phyloP scores from a whole-genome alignment of 2,797 vertebrate species.

The Poecilia picta region DNA sequence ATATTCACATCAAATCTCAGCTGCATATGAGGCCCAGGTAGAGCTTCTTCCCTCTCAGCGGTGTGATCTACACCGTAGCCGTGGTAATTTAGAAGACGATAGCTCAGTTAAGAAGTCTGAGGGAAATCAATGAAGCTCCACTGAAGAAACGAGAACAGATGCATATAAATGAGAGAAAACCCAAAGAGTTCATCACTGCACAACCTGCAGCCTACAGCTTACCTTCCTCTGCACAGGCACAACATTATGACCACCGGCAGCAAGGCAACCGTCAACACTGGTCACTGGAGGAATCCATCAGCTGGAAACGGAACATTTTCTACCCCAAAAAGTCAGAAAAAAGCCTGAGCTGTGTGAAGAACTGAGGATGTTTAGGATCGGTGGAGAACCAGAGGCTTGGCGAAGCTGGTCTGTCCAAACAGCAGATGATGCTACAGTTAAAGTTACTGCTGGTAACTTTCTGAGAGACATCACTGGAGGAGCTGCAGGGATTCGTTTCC shows the following conservation, averaged over 20 bases:
- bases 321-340: neutral
- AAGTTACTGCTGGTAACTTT: neutral
- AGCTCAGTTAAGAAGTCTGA: slow-evolving; percentile 72
- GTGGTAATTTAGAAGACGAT: slow-evolving; percentile 79
- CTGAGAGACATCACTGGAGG: no score
- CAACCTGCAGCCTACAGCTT: slow-evolving; percentile 5
- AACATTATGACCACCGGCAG: neutral
- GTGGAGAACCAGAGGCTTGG: neutral
- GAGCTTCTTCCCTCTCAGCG: slow-evolving; percentile 64
- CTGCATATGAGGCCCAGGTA: slow-evolving; percentile 76
- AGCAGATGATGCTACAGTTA: neutral
- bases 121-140: slow-evolving; percentile 76
- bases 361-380: neutral
- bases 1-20: slow-evolving; percentile 76
- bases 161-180: slow-evolving; percentile 67
- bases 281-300: neutral
- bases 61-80: slow-evolving; percentile 70
- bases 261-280: neutral
- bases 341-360: neutral
- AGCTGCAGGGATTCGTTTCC: no score
- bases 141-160: slow-evolving; percentile 66
- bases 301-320: neutral
- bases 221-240: neutral
- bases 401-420: neutral
- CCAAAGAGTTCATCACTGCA: slow-evolving; percentile 30